Conservation (phyloP, 2,888 invertebrate species). For the Erebia palarica region DNA sequence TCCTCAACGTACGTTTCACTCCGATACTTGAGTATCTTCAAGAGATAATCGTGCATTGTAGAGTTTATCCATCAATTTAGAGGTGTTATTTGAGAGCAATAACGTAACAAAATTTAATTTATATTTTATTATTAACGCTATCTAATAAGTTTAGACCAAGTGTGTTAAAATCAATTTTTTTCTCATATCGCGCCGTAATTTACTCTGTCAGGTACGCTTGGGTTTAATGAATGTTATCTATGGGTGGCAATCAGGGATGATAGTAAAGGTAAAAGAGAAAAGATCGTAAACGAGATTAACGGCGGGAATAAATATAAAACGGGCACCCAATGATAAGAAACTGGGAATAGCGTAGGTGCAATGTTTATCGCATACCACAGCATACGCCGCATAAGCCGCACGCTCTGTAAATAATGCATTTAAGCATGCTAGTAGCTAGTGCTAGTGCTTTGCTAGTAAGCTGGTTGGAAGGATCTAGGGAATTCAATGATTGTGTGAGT, state of each 20-base stretch:
- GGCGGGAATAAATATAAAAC: constrained; percentile 39
- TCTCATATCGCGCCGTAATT: constrained; percentile 30
- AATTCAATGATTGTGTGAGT: background rate
- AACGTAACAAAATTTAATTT: no score
- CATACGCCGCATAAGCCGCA: background rate
- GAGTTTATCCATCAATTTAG: no score
- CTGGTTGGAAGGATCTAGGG: background rate
- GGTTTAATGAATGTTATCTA: constrained; percentile 40
- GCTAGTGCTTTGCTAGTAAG: background rate
- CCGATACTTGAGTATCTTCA: no score
- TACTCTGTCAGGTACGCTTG: constrained; percentile 35
- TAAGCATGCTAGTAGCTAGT: background rate
- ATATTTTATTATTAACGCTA: background rate
- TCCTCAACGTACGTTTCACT: no score
- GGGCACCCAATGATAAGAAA: constrained; percentile 36
- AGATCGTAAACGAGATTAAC: constrained; percentile 41
- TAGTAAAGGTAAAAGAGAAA: constrained; percentile 38
- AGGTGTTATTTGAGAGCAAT: no score
- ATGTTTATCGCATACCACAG: background rate
- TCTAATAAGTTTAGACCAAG: background rate
- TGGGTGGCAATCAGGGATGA: constrained; percentile 38
- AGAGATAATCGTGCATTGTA: no score
- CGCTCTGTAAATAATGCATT: background rate
- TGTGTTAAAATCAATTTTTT: constrained; percentile 21
- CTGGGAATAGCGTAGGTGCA: constrained; percentile 21